A percentile compares a stretch with the other conserved stretches of the same genome.
Conservation (phyloP, 1,140 invertebrate species). For the Gonatopus flavifemur region DNA sequence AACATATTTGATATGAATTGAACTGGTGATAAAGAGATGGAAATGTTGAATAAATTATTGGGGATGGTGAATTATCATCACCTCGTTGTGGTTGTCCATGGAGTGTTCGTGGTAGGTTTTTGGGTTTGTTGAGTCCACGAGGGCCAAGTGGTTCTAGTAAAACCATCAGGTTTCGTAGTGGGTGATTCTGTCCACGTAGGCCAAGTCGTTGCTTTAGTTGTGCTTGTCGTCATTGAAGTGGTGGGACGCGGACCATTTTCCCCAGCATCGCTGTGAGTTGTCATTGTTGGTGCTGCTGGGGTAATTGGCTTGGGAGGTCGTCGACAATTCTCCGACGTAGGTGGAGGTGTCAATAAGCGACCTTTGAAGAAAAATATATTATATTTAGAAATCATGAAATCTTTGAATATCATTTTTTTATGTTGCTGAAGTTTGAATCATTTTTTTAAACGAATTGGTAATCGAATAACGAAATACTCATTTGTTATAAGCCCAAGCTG, state of each 20-base stretch:
- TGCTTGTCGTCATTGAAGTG: constrained; percentile 47
- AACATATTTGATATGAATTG: too few relatives aligned
- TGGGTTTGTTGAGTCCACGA: constrained; percentile 44
- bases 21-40: too few relatives aligned
- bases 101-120: constrained; percentile 13
- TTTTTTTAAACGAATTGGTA: background rate
- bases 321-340: constrained; percentile 62
- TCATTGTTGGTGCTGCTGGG: constrained; percentile 70
- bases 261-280: constrained; percentile 57
- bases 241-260: constrained; percentile 40
- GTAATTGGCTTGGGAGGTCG: constrained; percentile 69
- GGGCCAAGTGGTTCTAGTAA: constrained; percentile 41
- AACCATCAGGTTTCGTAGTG: constrained; percentile 33
- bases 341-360: constrained; percentile 61
- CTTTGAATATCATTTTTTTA: too few relatives aligned
- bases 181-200: constrained; percentile 47
- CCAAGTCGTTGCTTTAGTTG: constrained; percentile 46
- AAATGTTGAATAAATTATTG: too few relatives aligned
- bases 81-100: too few relatives aligned
- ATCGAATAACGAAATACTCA: background rate
- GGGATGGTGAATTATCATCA: too few relatives aligned
- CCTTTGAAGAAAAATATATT: constrained; percentile 35
- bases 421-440: too few relatives aligned
- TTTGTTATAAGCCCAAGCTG: too few relatives aligned
- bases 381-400: too few relatives aligned